Evolutionary conservation across 2,888 invertebrate species (phyloP).

Genomic region (Aphrophora alni): DNA sequence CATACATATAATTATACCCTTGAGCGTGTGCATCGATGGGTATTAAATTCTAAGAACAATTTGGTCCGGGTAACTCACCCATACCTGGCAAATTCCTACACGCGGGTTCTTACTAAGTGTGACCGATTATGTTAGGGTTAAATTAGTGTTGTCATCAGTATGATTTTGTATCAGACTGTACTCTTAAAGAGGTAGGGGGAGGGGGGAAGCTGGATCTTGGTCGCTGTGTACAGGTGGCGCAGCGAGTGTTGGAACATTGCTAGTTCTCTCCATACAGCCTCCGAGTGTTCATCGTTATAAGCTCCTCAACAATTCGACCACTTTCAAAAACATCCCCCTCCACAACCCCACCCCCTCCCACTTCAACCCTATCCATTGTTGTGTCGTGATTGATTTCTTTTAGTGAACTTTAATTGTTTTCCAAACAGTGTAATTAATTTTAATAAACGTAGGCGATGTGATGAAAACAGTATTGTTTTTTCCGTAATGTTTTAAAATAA

Average conservation of each 20-base stretch:
- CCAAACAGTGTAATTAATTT: not conserved
- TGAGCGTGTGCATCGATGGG: too few species aligned
- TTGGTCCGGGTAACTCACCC: not conserved
- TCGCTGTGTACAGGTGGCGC: conserved; percentile 7
- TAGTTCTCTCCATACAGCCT: conserved; percentile 29
- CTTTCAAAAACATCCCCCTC: not conserved
- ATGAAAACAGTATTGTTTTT: not conserved
- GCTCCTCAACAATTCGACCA: not conserved
- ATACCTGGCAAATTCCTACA: not conserved
- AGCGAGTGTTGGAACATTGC: not conserved
- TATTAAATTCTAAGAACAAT: not conserved
- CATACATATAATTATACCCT: too few species aligned
- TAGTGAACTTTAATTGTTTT: not conserved
- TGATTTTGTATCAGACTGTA: conserved; percentile 26
- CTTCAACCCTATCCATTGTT: not conserved
- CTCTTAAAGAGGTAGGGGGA: not conserved
- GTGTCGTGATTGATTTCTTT: not conserved
- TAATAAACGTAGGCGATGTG: not conserved
- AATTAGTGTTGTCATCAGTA: conserved; percentile 36
- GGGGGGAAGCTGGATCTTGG: conserved; percentile 2
- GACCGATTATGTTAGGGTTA: conserved; percentile 38
- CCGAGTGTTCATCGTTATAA: not conserved
- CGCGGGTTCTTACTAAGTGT: conserved; percentile 24
- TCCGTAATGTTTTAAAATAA: not conserved
- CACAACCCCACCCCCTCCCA: conserved; percentile 18